These are phyloP conservation scores for Cervus canadensis DNA, from an alignment of 2,113 vertebrate species.

Conservation along the genomic window DNA sequence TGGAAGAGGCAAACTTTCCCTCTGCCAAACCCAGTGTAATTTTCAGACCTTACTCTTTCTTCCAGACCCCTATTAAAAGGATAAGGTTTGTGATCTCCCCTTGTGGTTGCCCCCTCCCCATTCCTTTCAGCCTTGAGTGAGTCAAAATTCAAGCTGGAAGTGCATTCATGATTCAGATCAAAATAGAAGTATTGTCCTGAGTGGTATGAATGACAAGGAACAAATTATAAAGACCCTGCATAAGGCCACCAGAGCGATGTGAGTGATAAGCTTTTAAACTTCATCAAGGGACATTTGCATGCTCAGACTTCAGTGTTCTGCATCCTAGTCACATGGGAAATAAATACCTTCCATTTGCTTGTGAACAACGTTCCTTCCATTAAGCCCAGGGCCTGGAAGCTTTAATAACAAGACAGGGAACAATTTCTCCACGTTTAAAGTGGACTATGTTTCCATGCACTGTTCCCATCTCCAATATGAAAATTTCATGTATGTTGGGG, in stretches of 20 bases:
- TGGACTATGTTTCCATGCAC: background rate
- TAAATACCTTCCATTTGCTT: slow-evolving; percentile 21
- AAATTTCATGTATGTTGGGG: slow-evolving; percentile 39
- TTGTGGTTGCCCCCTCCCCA: background rate
- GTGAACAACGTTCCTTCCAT: background rate
- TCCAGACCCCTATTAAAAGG: slow-evolving; percentile 48
- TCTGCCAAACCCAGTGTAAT: slow-evolving; percentile 37
- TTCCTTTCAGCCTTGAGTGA: background rate
- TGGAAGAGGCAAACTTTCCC: slow-evolving; percentile 71
- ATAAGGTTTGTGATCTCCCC: background rate
- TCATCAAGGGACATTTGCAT: slow-evolving; percentile 59
- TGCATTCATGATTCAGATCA: slow-evolving; percentile 58
- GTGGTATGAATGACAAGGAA: slow-evolving; percentile 49
- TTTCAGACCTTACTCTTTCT: slow-evolving; percentile 43
- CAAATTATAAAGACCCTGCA: slow-evolving; percentile 38
- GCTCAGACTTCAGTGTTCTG: background rate
- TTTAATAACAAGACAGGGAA: background rate
- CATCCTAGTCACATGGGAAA: background rate
- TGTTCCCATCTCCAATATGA: background rate
- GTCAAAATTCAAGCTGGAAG: background rate
- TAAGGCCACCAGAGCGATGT: background rate
- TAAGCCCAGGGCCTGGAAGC: slow-evolving; percentile 14
- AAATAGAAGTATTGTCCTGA: slow-evolving; percentile 57
- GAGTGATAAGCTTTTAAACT: slow-evolving; percentile 49
- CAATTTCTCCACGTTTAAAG: slow-evolving; percentile 29